These are phyloP conservation scores for Nezara viridula DNA, from an alignment of 2,888 invertebrate species.

Conservation along the genomic window DNA sequence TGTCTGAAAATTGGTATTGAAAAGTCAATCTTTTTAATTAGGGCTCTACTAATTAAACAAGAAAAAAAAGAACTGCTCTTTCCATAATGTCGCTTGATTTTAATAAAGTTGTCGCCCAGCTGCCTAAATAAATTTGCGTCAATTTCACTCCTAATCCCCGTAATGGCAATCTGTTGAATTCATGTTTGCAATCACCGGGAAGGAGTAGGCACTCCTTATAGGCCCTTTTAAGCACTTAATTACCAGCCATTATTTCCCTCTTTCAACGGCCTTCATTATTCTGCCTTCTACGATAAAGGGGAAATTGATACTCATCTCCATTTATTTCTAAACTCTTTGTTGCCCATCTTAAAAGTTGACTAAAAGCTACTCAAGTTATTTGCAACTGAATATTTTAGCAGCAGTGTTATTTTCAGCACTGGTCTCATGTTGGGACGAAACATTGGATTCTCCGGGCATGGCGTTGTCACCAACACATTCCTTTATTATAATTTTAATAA, in stretches of 20 bases:
- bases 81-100: not conserved
- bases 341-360: not conserved
- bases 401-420: no score
- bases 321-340: not conserved
- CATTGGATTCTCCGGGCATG: no score
- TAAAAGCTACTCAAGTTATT: not conserved
- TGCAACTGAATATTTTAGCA: not conserved
- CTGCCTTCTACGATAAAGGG: not conserved
- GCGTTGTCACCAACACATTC: no score
- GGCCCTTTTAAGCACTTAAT: conserved; percentile 13
- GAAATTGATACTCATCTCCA: conserved; percentile 7
- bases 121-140: conserved; percentile 14
- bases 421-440: no score
- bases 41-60: conserved; percentile 12
- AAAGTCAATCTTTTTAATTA: conserved; percentile 39
- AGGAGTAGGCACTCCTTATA: not conserved
- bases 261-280: conserved; percentile 16
- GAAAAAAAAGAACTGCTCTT: not conserved
- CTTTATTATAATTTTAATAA: no score
- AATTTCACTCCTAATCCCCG: conserved; percentile 1
- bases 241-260: conserved; percentile 14
- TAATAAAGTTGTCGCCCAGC: not conserved
- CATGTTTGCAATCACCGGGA: not conserved
- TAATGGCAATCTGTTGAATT: conserved; percentile 40
- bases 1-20: conserved; percentile 7